Conservation (phyloP, 2,113 vertebrate genomes). For the Colistium nudipinnis region DNA sequence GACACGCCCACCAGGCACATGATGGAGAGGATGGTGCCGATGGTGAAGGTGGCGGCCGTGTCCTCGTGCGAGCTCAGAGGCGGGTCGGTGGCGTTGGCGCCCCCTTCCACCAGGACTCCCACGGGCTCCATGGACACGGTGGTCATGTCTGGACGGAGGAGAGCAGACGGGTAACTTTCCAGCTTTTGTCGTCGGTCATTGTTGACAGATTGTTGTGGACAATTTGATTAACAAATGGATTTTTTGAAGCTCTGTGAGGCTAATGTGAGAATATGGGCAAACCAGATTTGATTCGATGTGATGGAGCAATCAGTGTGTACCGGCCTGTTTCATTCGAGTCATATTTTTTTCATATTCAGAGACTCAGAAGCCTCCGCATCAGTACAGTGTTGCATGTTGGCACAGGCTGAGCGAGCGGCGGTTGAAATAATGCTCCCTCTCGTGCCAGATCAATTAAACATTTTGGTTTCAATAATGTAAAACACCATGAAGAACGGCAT, state of each 20-base stretch:
- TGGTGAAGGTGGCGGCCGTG: conserved; percentile 84
- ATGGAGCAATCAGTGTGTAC: too few relatives aligned
- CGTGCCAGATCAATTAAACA: background rate
- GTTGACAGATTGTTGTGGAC: too few relatives aligned
- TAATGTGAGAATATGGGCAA: too few relatives aligned
- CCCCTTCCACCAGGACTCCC: conserved; percentile 69
- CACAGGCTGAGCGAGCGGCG: background rate
- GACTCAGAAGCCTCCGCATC: too few relatives aligned
- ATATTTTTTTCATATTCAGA: too few relatives aligned
- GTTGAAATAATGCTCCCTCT: background rate
- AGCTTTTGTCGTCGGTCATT: too few relatives aligned
- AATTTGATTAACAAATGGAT: background rate
- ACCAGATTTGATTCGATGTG: too few relatives aligned
- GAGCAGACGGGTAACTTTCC: background rate
- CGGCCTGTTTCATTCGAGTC: too few relatives aligned
- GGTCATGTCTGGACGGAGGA: conserved; percentile 68
- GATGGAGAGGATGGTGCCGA: conserved; percentile 87
- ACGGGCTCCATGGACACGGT: conserved; percentile 76
- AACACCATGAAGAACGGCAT: background rate
- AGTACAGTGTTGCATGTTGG: too few relatives aligned
- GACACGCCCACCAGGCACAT: conserved; percentile 90
- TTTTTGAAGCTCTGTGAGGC: background rate
- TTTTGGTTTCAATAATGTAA: background rate
- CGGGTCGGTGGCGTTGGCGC: conserved; percentile 64
- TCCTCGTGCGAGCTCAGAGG: conserved; percentile 76